Base-by-base conservation (phyloP, 2,797 vertebrate genomes). In the Tinamus major region DNA sequence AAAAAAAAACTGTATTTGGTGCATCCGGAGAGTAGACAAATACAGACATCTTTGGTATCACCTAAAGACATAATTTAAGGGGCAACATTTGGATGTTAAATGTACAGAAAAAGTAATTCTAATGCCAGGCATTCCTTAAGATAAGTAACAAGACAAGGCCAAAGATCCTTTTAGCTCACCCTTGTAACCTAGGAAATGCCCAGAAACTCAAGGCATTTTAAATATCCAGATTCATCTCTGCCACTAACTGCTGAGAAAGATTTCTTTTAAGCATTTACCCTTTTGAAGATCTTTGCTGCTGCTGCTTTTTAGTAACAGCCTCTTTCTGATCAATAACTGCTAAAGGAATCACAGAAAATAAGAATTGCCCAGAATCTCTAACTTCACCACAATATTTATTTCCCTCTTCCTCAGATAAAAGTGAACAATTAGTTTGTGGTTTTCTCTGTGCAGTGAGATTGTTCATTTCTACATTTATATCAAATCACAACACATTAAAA, bases 391-490 rank as follows among this genome's bases (percentile, higher is more conserved):
- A 78, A 87, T 56, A 65, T 63, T 37, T 21, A 41, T 8, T 85
- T 80, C 72, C 76, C 72, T 94, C 76, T 79, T 94, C 90, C 84
- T 81, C 89, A 68, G 35, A 92, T 68, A 93, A 76, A 71, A 89
- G 42, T 9, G 44, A 90, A 95, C 91, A 88, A 91, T 92, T 53
- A 89, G 67, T 33, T 67, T 77, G 75, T 48, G 89, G 94, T 93
- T 92, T 85, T 68, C 90, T 87, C 68, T 56, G 68, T 61, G 82
- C 59, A 95, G 78, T 15, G 56, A 85, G 56, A 87, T 49, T 79
- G 88, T 68, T 94, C 64, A 91, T 53, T 15, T 77, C 62, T 87
- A 82, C 35, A 27, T 58, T 79, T 85, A 48, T 58, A 77, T 75
- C 61, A n/a, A 51, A 88, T 81, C 83, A 77, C 63, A 94, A 23